Evolutionary conservation across 2,797 vertebrate species (phyloP), one percentile per base, ranked within the genome.

Genomic region (Xiphophorus birchmanni): DNA sequence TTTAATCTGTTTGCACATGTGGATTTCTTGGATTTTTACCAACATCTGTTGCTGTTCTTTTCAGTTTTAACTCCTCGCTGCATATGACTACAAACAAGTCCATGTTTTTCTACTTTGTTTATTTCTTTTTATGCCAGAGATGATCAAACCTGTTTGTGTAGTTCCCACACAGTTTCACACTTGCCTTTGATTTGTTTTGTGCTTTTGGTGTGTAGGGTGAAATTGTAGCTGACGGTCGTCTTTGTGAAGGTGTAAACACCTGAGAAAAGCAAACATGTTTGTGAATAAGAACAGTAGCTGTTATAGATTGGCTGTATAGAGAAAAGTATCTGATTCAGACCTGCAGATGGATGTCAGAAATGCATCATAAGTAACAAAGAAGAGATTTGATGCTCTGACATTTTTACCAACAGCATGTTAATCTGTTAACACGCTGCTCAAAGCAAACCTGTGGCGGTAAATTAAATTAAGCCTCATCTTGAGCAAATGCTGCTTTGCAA

Each of bases 191-290:
- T 80, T 63, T 45, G 40, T 29, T 40, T 29, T 11, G 47, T 12
- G n/a, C 71, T 78, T 81, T 79, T 60, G 21, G 6, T n/a, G 45
- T 60, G 82, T 44, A 50, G n/a, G 12, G 73, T 45, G n/a, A 56
- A 80, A 75, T 37, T 1, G 29, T 48, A 21, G 84, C 72, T 71
- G 84, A 82, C 74, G 4, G 60, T 81, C 52, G 21, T 72, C 67
- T 63, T 48, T 26, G 69, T 80, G 74, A 37, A 47, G 56, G 9
- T 18, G 23, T 76, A 80, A 90, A 85, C 78, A 82, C 79, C 80
- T n/a, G 6, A 50, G 82, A 42, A 75, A 63, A 74, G 81, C 81
- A 81, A 85, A 90, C 75, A 80, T 23, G 40, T 2, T 75, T 18
- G 2, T 35, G 47, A 40, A 52, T 45, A 65, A 26, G 13, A 67